Base-by-base conservation (phyloP, 2,113 vertebrate genomes). In the Osmerus mordax region DNA sequence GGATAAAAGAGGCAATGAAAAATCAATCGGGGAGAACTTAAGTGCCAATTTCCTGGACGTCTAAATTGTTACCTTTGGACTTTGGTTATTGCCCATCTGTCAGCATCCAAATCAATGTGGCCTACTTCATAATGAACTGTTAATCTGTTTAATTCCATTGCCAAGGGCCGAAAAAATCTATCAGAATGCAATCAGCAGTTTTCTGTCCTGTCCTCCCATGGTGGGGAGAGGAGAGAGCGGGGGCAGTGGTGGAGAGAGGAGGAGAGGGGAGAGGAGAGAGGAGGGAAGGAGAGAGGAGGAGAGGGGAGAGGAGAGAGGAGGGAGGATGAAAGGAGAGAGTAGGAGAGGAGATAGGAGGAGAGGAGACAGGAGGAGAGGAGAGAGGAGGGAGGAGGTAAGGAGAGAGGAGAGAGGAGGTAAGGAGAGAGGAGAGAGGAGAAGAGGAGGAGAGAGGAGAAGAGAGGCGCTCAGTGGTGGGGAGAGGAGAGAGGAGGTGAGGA, bases 131-230 rank as follows among this genome's bases (percentile, higher is more conserved):
- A 91, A 93, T 93, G 89, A 91, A 92, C 91, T 90, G 91, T 91
- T 91, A 91, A 93, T 91, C 90, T 91, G 90, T 91, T 91, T 91
- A 91, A 91, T 91, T 91, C 89, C 86, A 83, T 84, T 78, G 90
- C 90, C 88, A 81, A 84, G 84, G 87, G 91, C 89, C 80, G 80
- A 82, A 87, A 87, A 92, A 91, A 92, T 93, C 91, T 90, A 93
- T 92, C 90, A 90, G 80, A 90, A 91, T 89, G 88, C 84, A 91
- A 91, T 91, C 90, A 91, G 87, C 86, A 84, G 53, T 81, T 41
- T 36, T 73, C 71, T 84, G 67, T 59, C 32, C 76, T 76, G 75
- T 75, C 73, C 32, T 85, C 82, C 74, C 78, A 63, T 0, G 7
- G 32, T 36, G 32, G 5, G 32, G 32, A 36, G 32, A 36, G 32